Conservation (phyloP, 1,140 invertebrate genomes). For the Drosophila saltans region DNA sequence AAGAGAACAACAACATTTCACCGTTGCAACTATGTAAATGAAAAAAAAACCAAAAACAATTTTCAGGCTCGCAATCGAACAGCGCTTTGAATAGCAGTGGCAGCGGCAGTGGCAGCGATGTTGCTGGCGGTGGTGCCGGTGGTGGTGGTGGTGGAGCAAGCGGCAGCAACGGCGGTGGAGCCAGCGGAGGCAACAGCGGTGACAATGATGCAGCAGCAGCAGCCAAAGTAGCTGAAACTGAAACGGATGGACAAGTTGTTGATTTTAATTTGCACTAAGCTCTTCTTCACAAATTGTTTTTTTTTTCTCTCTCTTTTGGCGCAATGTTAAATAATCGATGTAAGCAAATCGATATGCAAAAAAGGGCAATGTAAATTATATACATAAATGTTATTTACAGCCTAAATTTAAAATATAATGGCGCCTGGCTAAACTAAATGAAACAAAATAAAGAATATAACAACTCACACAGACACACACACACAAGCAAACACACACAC, state of each 20-base stretch:
- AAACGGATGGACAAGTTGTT: constrained; percentile 14
- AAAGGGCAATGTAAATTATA: constrained; percentile 3
- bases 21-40: constrained; percentile 11
- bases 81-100: constrained; percentile 65
- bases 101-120: constrained; percentile 22
- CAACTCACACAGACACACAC: constrained; percentile 1
- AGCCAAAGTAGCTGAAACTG: constrained; percentile 44
- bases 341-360: constrained; percentile 23
- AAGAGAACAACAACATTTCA: background rate
- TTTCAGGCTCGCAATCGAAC: constrained; percentile 70
- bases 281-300: constrained; percentile 1
- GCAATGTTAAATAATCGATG: constrained; percentile 68
- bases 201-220: constrained; percentile 27
- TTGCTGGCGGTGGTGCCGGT: constrained; percentile 31
- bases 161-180: constrained; percentile 6
- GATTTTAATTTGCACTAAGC: constrained; percentile 9
- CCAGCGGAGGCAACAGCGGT: constrained; percentile 13
- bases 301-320: background rate
- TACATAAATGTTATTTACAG: constrained; percentile 15
- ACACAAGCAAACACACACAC: background rate
- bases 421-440: background rate
- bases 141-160: constrained; percentile 28
- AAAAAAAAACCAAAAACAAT: constrained; percentile 16
- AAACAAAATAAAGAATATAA: background rate
- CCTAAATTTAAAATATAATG: constrained; percentile 10